These are phyloP conservation scores for Myoxocephalus aenaeus DNA, from an alignment of 2,797 vertebrate genomes.

Conservation along the genomic window DNA sequence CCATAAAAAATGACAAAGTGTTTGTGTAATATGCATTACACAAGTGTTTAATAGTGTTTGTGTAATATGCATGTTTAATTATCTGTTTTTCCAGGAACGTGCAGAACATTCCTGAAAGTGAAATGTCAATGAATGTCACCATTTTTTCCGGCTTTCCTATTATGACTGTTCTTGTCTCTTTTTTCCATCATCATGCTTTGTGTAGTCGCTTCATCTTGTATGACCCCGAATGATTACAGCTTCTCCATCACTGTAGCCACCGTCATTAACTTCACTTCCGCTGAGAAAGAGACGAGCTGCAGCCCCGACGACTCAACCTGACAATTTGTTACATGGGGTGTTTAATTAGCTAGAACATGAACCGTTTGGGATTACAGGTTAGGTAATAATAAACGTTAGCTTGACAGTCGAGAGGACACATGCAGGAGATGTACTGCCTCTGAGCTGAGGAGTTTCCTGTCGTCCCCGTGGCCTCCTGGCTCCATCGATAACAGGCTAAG, in stretches of 20 bases:
- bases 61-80: slow-evolving; percentile 5
- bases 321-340: slow-evolving; percentile 18
- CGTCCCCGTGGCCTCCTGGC: slow-evolving; percentile 17
- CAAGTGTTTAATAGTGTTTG: not conserved
- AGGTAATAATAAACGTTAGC: slow-evolving; percentile 35
- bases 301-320: slow-evolving; percentile 11
- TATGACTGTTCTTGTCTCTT: slow-evolving; percentile 15
- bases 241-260: slow-evolving; percentile 16
- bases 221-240: slow-evolving; percentile 26
- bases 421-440: slow-evolving; percentile 18
- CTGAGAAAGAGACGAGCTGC: too few species aligned
- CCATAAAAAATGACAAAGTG: not conserved
- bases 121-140: slow-evolving; percentile 1
- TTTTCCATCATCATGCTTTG: slow-evolving; percentile 32
- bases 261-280: slow-evolving; percentile 28
- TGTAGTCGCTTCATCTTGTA: slow-evolving; percentile 23
- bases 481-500: slow-evolving; percentile 21
- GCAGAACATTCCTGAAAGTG: not conserved
- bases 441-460: slow-evolving; percentile 13
- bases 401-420: slow-evolving; percentile 27
- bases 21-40: not conserved
- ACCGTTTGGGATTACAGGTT: slow-evolving; percentile 26
- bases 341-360: slow-evolving; percentile 39
- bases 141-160: slow-evolving; percentile 10
- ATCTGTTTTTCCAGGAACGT: not conserved